Conservation (phyloP, 2,888 invertebrate genomes). For the Caenorhabditis virilis region DNA sequence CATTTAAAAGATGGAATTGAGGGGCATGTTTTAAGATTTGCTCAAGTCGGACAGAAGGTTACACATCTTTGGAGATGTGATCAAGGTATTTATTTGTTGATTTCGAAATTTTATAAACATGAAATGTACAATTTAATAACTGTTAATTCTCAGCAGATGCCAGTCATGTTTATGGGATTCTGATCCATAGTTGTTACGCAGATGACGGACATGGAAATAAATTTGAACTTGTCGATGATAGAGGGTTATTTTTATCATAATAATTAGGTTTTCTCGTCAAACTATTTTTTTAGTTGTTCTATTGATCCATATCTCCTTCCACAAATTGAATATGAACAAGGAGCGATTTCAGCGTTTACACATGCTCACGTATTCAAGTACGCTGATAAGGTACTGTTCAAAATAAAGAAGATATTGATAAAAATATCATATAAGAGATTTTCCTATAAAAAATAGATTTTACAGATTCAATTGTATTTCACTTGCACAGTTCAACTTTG, state of each 20-base stretch:
- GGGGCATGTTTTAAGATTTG: constrained; percentile 50
- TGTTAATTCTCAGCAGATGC: constrained; percentile 60
- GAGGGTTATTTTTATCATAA: constrained; percentile 51
- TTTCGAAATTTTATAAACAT: background rate
- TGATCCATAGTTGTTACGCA: constrained; percentile 68
- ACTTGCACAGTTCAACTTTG: constrained; percentile 68
- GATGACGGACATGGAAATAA: constrained; percentile 68
- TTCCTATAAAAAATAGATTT: too few relatives aligned
- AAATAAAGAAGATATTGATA: too few relatives aligned
- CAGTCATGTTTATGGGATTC: constrained; percentile 63
- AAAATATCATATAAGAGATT: too few relatives aligned
- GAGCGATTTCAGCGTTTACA: constrained; percentile 49
- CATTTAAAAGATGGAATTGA: constrained; percentile 55
- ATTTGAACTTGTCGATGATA: constrained; percentile 65
- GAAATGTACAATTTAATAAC: background rate
- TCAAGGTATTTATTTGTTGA: constrained; percentile 35
- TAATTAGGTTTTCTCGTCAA: background rate
- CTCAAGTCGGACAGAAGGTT: constrained; percentile 58
- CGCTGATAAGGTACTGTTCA: constrained; percentile 65
- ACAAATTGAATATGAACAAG: constrained; percentile 50
- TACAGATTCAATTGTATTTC: constrained; percentile 65
- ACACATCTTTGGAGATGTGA: constrained; percentile 68
- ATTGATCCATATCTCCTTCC: constrained; percentile 60
- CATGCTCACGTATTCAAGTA: constrained; percentile 68
- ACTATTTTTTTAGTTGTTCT: constrained; percentile 52